These are phyloP conservation scores for Thymallus thymallus DNA, from an alignment of 2,113 vertebrate species.

Conservation along the genomic window DNA sequence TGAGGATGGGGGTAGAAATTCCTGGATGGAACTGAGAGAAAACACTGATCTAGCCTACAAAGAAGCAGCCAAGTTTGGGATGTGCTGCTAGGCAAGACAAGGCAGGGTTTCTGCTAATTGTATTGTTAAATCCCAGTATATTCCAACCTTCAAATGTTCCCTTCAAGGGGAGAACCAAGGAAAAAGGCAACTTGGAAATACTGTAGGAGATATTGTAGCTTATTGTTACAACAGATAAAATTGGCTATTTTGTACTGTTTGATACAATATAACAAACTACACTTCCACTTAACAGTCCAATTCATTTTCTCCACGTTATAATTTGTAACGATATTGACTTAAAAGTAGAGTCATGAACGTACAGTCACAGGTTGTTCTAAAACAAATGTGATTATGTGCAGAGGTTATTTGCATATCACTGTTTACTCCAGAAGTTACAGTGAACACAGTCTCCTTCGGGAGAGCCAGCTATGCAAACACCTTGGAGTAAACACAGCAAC, in stretches of 20 bases:
- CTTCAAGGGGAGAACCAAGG: neutral
- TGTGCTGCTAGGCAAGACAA: too few relatives aligned
- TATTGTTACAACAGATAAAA: slow-evolving; percentile 33
- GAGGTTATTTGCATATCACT: slow-evolving; percentile 56
- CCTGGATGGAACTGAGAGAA: neutral
- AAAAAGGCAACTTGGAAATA: neutral
- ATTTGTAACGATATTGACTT: slow-evolving; percentile 53
- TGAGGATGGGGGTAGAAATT: neutral
- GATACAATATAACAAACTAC: slow-evolving; percentile 43
- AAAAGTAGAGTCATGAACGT: slow-evolving; percentile 40
- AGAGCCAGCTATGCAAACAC: slow-evolving; percentile 67
- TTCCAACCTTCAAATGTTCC: too few relatives aligned
- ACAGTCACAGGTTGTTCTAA: slow-evolving; percentile 61
- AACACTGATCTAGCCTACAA: neutral
- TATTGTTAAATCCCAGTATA: too few relatives aligned
- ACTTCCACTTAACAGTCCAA: slow-evolving; percentile 31
- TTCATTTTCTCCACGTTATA: slow-evolving; percentile 28
- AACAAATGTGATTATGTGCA: slow-evolving; percentile 58
- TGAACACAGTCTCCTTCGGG: slow-evolving; percentile 60
- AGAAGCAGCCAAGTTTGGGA: too few relatives aligned
- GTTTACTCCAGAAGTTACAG: slow-evolving; percentile 68
- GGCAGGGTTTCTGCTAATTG: too few relatives aligned
- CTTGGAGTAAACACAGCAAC: slow-evolving; percentile 67
- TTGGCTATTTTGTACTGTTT: slow-evolving; percentile 44
- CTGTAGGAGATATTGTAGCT: slow-evolving; percentile 5